These are phyloP conservation scores for Sphyrna mokarran DNA, from an alignment of 2,113 vertebrate genomes.

Conservation along the genomic window DNA sequence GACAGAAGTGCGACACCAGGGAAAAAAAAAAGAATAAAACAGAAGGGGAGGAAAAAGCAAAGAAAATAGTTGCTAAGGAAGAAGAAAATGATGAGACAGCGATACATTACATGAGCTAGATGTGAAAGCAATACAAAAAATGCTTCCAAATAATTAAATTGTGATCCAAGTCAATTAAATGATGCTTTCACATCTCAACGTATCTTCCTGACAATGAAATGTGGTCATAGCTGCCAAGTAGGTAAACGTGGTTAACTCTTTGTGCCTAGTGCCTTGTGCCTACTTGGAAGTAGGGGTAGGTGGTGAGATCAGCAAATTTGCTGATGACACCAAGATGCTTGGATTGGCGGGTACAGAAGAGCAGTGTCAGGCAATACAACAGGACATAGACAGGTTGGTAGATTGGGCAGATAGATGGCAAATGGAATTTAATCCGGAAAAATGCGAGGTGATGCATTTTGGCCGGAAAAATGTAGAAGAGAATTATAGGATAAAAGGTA, in stretches of 20 bases:
- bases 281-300: too few relatives aligned
- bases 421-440: too few relatives aligned
- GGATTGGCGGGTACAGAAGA: too few relatives aligned
- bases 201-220: not conserved
- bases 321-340: too few relatives aligned
- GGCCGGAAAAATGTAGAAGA: too few relatives aligned
- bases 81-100: not conserved
- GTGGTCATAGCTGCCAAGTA: not conserved
- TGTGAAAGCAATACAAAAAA: not conserved
- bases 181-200: not conserved
- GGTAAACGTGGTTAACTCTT: not conserved
- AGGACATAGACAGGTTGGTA: too few relatives aligned
- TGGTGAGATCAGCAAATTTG: too few relatives aligned
- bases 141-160: not conserved
- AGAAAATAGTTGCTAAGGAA: not conserved
- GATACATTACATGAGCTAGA: not conserved
- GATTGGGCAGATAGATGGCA: too few relatives aligned
- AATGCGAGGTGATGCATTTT: too few relatives aligned
- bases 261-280: too few relatives aligned
- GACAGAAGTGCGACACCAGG: not conserved
- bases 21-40: not conserved
- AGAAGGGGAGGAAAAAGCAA: not conserved
- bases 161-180: not conserved
- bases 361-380: too few relatives aligned
- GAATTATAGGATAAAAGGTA: too few relatives aligned